Evolutionary conservation across 2,113 vertebrate species (phyloP), one percentile per base, ranked within the genome.

Genomic region (Eolophus roseicapilla): DNA sequence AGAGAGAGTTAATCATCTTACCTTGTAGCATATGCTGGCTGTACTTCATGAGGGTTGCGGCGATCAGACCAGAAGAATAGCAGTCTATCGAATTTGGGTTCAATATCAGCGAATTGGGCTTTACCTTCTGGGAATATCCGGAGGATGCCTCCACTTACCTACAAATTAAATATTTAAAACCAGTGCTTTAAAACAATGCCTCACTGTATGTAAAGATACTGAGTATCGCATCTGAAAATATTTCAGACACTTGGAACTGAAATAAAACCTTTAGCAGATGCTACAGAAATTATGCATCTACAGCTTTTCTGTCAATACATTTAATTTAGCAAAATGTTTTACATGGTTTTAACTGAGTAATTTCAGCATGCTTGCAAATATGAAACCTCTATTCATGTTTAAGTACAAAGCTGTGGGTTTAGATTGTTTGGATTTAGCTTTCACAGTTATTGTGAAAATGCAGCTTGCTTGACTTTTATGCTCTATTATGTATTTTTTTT

Each of bases 51-150:
- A 95, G 99, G 99, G 97, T 99, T 99, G 84, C 99, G 98, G 77
- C 99, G 98, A 97, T 99, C 99, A 31, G 99, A 99, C 99, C 99
- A 99, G 98, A 99, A 99, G 90, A 99, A 98, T 90, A 99, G 98
- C 97, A 99, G 97, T 96, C 99, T 98, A 98, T 99, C 99, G 65
- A 99, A 99, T 97, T 98, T 99, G 96, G 99, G 99, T 98, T 99
- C 99, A 95, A 99, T 99, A 96, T 99, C 99, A 81, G 99, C 99
- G 65, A 99, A 99, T 97, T 99, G 99, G 93, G 99, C 98, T 98
- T 99, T 99, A 92, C 99, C 99, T 98, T 99, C 99, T 64, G 99
- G 99, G 97, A 99, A 99, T 98, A 99, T 99, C 96, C 99, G 98
- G 90, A 99, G 99, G 97, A 99, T 98, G 92, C 99, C 99, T 76